A percentile compares a stretch with the other conserved stretches of the same genome.
Conservation (phyloP, 2,113 vertebrate species). For the Ahaetulla prasina region DNA sequence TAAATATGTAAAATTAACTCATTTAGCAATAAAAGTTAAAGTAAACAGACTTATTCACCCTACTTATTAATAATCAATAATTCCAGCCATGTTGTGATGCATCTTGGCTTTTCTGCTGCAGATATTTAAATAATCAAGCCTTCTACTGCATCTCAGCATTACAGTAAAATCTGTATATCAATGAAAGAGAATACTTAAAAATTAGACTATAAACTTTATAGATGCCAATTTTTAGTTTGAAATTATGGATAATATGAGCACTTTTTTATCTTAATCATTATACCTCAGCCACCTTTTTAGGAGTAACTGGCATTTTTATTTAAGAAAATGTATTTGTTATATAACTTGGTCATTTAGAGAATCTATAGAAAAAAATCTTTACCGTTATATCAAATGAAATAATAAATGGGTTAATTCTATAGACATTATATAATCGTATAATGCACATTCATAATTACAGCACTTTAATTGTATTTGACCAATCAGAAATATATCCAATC, state of each 20-base stretch:
- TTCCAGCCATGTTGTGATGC: not conserved
- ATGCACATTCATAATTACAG: not conserved
- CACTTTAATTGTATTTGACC: not conserved
- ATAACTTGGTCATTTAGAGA: not conserved
- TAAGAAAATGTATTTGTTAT: not conserved
- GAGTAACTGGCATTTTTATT: not conserved
- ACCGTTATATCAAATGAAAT: not conserved
- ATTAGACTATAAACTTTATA: no score
- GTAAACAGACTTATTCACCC: not conserved
- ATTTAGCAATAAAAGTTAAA: not conserved
- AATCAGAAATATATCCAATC: not conserved
- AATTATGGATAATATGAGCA: not conserved
- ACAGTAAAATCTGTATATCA: not conserved
- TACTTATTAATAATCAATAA: not conserved
- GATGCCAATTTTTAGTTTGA: not conserved
- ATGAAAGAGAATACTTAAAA: not conserved
- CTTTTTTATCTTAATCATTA: not conserved
- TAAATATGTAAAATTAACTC: not conserved
- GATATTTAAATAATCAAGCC: not conserved
- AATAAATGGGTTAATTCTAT: not conserved
- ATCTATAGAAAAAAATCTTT: not conserved
- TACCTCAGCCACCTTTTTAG: not conserved
- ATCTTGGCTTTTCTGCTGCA: not conserved
- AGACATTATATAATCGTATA: not conserved
- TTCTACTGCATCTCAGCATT: slow-evolving; percentile 14